These are phyloP conservation scores for Loris lydekkerianus DNA, from an alignment of 2,797 vertebrate species.

Conservation along the genomic window DNA sequence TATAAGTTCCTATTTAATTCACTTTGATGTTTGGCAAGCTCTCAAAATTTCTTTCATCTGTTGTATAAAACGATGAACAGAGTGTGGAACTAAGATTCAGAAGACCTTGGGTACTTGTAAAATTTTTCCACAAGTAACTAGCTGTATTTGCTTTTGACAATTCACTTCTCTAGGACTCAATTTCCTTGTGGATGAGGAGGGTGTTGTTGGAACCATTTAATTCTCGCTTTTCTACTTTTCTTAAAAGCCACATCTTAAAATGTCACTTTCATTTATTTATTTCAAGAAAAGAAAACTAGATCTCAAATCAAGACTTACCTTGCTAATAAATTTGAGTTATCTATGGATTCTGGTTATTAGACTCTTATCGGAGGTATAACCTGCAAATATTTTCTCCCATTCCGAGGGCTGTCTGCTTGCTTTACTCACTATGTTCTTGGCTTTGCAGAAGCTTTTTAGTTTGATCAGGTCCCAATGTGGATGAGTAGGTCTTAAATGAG, in stretches of 20 bases:
- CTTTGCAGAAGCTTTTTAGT: no score
- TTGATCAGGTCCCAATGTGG: neutral
- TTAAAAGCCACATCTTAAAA: neutral
- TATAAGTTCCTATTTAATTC: constrained; percentile 64
- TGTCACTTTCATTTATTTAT: neutral
- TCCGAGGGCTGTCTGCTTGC: no score
- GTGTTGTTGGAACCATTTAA: neutral
- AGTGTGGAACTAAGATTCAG: neutral
- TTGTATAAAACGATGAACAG: constrained; percentile 34
- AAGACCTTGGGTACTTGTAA: neutral
- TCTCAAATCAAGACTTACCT: neutral
- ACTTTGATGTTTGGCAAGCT: constrained; percentile 68
- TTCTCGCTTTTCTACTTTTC: neutral
- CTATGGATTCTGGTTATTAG: no score
- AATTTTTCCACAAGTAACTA: neutral
- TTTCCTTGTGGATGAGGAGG: neutral
- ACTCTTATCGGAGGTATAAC: no score
- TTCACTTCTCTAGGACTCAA: neutral
- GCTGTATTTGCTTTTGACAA: neutral
- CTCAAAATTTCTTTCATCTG: constrained; percentile 69
- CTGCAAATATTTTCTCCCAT: no score
- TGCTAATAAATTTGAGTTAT: no score
- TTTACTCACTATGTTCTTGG: no score
- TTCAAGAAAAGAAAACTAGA: constrained; percentile 9
- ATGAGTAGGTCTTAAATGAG: neutral